A percentile compares a stretch with the other conserved stretches of the same genome.
Conservation (phyloP, 2,888 invertebrate genomes). For the Gnatocerus cornutus region DNA sequence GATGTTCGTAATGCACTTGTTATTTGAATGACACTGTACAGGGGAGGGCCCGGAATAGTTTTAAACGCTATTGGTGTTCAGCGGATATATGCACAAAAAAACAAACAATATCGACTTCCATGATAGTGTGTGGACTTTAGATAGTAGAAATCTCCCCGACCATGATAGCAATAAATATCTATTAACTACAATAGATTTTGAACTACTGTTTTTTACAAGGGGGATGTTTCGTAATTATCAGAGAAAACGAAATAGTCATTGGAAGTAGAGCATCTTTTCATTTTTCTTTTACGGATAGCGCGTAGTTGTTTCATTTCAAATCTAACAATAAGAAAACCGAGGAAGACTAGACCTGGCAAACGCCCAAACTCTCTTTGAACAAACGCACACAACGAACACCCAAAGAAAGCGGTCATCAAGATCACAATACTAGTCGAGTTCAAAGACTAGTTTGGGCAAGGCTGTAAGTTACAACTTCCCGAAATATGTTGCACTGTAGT, state of each 20-base stretch:
- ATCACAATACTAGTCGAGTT: not conserved
- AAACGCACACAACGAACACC: constrained; percentile 37
- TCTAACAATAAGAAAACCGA: constrained; percentile 30
- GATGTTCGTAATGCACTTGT: constrained; percentile 56
- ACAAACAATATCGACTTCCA: constrained; percentile 69
- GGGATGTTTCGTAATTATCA: constrained; percentile 55
- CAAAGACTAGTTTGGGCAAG: constrained; percentile 46
- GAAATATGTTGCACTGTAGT: constrained; percentile 66
- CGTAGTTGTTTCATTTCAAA: constrained; percentile 17
- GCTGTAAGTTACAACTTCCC: constrained; percentile 63
- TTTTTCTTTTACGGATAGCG: constrained; percentile 21
- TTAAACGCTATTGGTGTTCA: constrained; percentile 64
- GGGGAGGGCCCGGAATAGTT: constrained; percentile 37
- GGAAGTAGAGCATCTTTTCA: constrained; percentile 24
- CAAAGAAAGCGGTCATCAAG: constrained; percentile 9
- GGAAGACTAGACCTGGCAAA: constrained; percentile 35
- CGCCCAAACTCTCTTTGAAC: constrained; percentile 34
- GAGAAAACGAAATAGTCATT: constrained; percentile 36
- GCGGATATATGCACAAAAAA: constrained; percentile 64
- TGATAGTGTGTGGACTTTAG: constrained; percentile 59
- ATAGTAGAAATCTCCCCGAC: constrained; percentile 63
- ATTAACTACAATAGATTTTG: constrained; percentile 56
- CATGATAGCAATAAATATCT: constrained; percentile 68
- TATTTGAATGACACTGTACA: constrained; percentile 52
- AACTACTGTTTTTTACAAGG: constrained; percentile 58